A percentile compares a stretch with the other conserved stretches of the same genome.
Conservation (phyloP, 2,797 vertebrate genomes). For the Moxostoma hubbsi region DNA sequence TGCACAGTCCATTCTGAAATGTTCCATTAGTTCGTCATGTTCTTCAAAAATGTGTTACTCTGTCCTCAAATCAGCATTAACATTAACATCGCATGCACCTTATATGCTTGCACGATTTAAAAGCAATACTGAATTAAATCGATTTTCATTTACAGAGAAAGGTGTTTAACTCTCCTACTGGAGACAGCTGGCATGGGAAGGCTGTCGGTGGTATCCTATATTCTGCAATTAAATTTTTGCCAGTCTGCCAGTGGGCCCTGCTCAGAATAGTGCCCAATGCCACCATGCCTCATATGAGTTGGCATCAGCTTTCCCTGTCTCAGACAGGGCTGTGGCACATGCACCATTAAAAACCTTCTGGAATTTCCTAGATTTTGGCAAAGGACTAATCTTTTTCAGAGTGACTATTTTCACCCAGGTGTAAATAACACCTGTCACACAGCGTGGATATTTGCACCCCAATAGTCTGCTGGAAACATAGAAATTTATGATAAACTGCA, state of each 20-base stretch:
- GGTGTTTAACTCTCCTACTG: conserved; percentile 71
- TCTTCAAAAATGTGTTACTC: no score
- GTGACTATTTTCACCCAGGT: no score
- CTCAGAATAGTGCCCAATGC: conserved; percentile 63
- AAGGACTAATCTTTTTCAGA: conserved; percentile 36
- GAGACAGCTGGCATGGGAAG: conserved; percentile 75
- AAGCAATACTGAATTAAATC: conserved; percentile 53
- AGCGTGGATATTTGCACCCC: no score
- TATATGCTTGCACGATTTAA: conserved; percentile 15
- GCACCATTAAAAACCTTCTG: conserved; percentile 58
- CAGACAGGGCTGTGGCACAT: conserved; percentile 59
- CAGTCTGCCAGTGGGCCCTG: conserved; percentile 66
- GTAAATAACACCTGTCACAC: no score
- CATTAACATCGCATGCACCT: background rate
- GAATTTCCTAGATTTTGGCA: conserved; percentile 55
- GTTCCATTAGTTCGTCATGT: no score
- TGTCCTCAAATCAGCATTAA: no score
- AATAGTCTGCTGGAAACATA: no score
- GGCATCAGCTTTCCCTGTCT: conserved; percentile 66
- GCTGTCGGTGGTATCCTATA: conserved; percentile 78
- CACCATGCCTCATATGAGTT: conserved; percentile 65
- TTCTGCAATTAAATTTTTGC: conserved; percentile 75
- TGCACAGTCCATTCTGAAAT: no score
- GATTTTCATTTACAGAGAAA: conserved; percentile 72
- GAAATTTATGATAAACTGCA: no score